phyloP scores from a whole-genome alignment of 1,140 invertebrate species.

The Danaus melanippus region DNA sequence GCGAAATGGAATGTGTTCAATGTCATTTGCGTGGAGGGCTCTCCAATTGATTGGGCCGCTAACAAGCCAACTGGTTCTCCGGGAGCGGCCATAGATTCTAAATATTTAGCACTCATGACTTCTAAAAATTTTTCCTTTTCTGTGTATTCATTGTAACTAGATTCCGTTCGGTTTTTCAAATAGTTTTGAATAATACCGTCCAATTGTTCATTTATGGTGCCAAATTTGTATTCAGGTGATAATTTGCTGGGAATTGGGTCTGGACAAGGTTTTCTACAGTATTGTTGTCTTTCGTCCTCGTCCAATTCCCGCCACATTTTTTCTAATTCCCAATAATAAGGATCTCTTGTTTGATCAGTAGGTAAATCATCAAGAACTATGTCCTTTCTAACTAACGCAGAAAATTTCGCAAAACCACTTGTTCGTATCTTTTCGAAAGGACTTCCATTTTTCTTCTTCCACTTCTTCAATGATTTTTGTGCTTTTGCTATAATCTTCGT shows the following conservation, averaged over 20 bases:
- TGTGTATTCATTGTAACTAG: constrained; percentile 45
- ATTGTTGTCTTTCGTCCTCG: constrained; percentile 73
- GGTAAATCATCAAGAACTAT: constrained; percentile 41
- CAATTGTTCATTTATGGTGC: constrained; percentile 86
- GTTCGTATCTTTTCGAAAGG: constrained; percentile 53
- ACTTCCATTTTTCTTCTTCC: constrained; percentile 74
- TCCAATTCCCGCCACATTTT: constrained; percentile 76
- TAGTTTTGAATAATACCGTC: constrained; percentile 80
- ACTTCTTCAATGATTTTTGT: constrained; percentile 74
- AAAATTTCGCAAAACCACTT: constrained; percentile 50
- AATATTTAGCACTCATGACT: constrained; percentile 83
- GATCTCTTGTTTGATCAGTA: constrained; percentile 53
- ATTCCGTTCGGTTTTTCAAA: constrained; percentile 58
- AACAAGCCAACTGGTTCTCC: constrained; percentile 97
- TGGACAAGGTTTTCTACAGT: constrained; percentile 73
- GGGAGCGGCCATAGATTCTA: constrained; percentile 84
- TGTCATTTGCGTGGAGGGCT: constrained; percentile 99
- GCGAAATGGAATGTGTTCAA: constrained; percentile 99
- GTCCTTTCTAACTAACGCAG: constrained; percentile 36
- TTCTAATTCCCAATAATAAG: constrained; percentile 71
- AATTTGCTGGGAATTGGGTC: constrained; percentile 82
- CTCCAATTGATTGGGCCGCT: constrained; percentile 96
- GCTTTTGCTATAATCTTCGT: constrained; percentile 64
- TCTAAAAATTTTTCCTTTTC: constrained; percentile 75
- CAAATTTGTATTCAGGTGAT: constrained; percentile 83